These are phyloP conservation scores for Dunckerocampus dactyliophorus DNA, from an alignment of 2,113 vertebrate species.

Conservation along the genomic window DNA sequence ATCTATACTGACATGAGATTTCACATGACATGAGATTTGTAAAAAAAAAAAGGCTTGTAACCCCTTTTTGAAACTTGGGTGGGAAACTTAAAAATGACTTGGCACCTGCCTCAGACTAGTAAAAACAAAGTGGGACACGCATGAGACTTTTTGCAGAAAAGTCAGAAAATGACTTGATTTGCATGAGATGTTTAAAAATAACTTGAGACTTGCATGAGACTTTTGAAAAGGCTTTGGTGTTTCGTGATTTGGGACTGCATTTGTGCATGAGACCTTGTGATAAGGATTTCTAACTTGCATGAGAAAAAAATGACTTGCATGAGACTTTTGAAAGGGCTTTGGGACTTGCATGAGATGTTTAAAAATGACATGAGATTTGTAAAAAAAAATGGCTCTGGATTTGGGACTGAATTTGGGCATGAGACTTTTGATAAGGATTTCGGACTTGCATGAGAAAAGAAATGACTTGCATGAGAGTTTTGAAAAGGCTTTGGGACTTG, in stretches of 20 bases:
- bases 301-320: background rate
- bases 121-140: background rate
- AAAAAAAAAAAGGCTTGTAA: too few relatives aligned
- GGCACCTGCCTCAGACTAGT: background rate
- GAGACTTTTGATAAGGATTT: too few relatives aligned
- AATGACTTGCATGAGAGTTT: background rate
- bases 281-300: too few relatives aligned
- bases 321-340: background rate
- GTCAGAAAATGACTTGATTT: background rate
- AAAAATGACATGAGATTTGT: too few relatives aligned
- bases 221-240: too few relatives aligned
- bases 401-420: too few relatives aligned
- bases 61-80: background rate
- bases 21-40: background rate
- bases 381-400: too few relatives aligned
- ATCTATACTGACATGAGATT: background rate
- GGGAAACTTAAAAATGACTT: background rate
- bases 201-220: background rate
- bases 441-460: background rate
- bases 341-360: background rate
- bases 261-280: too few relatives aligned
- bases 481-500: too few relatives aligned
- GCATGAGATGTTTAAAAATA: background rate
- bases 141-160: background rate
- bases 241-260: too few relatives aligned